Conservation (phyloP, 2,888 invertebrate species). For the Stegophylla sp. region DNA sequence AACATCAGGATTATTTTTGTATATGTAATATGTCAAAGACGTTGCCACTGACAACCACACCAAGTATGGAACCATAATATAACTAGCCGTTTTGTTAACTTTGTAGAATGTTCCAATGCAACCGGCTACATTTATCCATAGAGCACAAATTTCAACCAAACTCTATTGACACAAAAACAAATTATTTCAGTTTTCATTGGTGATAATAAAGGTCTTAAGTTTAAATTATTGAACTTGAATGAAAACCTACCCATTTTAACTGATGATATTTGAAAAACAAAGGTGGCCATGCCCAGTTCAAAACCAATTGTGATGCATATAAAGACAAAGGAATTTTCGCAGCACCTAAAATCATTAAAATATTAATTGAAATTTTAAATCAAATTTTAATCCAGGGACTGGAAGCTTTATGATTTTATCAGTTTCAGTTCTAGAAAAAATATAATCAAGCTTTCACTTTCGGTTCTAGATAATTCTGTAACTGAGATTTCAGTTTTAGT, state of each 20-base stretch:
- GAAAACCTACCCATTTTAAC: conserved; percentile 71
- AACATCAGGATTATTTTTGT: conserved; percentile 69
- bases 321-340: conserved; percentile 74
- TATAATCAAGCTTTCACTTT: too few relatives aligned
- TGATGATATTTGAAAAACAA: conserved; percentile 80
- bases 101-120: conserved; percentile 71
- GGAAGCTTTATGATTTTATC: too few relatives aligned
- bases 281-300: conserved; percentile 88
- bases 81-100: conserved; percentile 73
- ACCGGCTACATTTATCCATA: conserved; percentile 70
- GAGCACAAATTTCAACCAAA: conserved; percentile 69
- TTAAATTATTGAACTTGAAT: too few relatives aligned
- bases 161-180: conserved; percentile 67
- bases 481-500: too few relatives aligned
- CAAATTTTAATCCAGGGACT: neutral
- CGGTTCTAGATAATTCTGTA: too few relatives aligned
- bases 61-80: conserved; percentile 77
- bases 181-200: neutral
- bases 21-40: conserved; percentile 73
- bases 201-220: conserved; percentile 61
- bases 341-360: conserved; percentile 66
- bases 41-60: conserved; percentile 77
- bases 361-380: too few relatives aligned
- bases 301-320: conserved; percentile 76
- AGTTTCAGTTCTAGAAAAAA: too few relatives aligned